phyloP scores from a whole-genome alignment of 2,888 invertebrate genomes.

The Hypomecis atomaria region DNA sequence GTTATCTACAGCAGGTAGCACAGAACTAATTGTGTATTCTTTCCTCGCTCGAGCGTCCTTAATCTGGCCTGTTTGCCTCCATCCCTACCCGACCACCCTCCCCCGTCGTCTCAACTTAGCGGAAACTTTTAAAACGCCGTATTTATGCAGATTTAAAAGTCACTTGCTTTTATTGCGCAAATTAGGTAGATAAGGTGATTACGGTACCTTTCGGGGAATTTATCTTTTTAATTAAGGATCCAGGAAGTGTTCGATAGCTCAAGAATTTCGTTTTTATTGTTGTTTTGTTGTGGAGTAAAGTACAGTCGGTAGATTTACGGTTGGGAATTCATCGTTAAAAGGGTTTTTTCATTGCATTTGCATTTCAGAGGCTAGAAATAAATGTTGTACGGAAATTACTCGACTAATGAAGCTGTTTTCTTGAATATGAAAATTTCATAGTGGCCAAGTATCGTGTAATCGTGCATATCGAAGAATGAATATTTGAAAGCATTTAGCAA shows the following conservation, averaged over 20 bases:
- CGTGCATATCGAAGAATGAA: too few relatives aligned
- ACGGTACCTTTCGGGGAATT: constrained; percentile 48
- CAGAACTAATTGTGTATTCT: constrained; percentile 84
- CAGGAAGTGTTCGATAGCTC: constrained; percentile 27
- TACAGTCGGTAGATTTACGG: constrained; percentile 12
- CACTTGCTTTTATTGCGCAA: constrained; percentile 63
- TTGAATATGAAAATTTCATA: constrained; percentile 2
- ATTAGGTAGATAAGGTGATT: constrained; percentile 60
- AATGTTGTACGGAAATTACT: neutral
- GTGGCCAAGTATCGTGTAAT: too few relatives aligned
- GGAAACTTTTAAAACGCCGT: constrained; percentile 78
- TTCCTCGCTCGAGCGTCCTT: constrained; percentile 82
- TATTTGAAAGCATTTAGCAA: constrained; percentile 1
- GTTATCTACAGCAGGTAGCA: constrained; percentile 81
- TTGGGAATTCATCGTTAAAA: neutral
- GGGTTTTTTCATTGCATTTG: neutral
- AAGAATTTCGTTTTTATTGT: constrained; percentile 23
- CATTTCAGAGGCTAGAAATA: constrained; percentile 2
- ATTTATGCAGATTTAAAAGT: constrained; percentile 69
- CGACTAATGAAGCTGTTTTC: too few relatives aligned
- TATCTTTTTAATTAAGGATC: constrained; percentile 52
- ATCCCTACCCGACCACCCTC: constrained; percentile 55
- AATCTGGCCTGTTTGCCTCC: constrained; percentile 76
- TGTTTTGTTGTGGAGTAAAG: constrained; percentile 13
- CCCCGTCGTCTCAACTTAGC: constrained; percentile 73